phyloP scores from a whole-genome alignment of 1,140 invertebrate genomes.

The Goniozus legneri region DNA sequence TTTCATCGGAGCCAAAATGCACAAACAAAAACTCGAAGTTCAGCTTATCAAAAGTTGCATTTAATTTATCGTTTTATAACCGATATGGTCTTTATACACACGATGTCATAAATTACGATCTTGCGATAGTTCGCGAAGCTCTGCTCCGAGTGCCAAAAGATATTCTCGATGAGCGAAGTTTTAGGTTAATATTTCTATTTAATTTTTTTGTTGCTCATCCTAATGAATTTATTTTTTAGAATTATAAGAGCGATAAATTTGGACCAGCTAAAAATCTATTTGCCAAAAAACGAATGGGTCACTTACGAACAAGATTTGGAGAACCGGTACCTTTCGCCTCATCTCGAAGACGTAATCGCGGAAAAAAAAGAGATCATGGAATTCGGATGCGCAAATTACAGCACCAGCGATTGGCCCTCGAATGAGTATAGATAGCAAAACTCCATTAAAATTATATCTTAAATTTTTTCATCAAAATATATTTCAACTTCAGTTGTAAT shows the following conservation, averaged over 20 bases:
- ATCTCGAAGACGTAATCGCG: slow-evolving; percentile 13
- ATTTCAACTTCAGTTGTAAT: no score
- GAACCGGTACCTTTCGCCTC: slow-evolving; percentile 18
- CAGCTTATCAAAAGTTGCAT: slow-evolving; percentile 1
- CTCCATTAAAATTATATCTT: no score
- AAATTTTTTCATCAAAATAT: no score
- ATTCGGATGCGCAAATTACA: slow-evolving; percentile 21
- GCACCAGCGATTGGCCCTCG: slow-evolving; percentile 9
- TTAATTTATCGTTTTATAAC: slow-evolving; percentile 12
- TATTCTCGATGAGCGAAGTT: slow-evolving; percentile 21
- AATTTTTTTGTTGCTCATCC: background rate
- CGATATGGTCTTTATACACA: slow-evolving; percentile 19
- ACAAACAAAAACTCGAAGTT: no score
- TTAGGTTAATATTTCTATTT: slow-evolving; percentile 12
- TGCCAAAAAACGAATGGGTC: slow-evolving; percentile 25
- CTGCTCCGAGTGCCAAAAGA: slow-evolving; percentile 19
- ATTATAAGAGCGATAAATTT: slow-evolving; percentile 17
- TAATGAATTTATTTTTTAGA: slow-evolving; percentile 7
- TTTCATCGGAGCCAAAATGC: no score
- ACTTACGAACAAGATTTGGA: slow-evolving; percentile 23
- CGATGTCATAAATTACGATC: background rate
- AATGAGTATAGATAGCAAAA: no score
- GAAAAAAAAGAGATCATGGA: slow-evolving; percentile 20
- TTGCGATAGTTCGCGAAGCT: slow-evolving; percentile 1
- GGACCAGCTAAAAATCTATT: slow-evolving; percentile 11